Conservation (phyloP, 2,113 vertebrate species). For the Gopherus evgoodei region DNA sequence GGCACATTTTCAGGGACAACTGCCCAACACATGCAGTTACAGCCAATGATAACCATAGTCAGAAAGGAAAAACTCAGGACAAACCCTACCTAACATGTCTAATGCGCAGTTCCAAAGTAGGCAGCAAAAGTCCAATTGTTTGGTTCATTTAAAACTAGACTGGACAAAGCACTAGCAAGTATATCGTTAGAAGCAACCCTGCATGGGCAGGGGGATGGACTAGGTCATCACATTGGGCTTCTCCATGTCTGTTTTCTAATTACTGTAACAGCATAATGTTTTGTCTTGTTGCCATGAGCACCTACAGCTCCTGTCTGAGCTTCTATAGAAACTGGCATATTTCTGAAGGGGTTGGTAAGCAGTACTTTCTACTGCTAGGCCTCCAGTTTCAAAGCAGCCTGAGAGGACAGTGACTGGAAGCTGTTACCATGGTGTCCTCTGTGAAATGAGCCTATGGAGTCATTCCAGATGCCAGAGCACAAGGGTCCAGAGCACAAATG, state of each 20-base stretch:
- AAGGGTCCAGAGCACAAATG: background rate
- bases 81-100: background rate
- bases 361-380: background rate
- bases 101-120: background rate
- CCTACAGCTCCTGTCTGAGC: background rate
- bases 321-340: background rate
- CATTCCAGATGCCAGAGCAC: background rate
- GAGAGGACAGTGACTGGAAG: background rate
- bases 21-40: constrained; percentile 52
- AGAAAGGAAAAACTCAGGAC: constrained; percentile 19
- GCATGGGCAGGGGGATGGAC: background rate
- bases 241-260: background rate
- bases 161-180: background rate
- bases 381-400: constrained; percentile 1
- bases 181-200: no score
- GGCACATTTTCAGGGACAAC: constrained; percentile 59
- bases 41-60: constrained; percentile 29
- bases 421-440: background rate
- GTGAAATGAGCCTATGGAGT: background rate
- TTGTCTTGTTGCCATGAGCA: background rate
- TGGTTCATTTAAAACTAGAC: background rate
- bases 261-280: background rate
- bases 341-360: background rate
- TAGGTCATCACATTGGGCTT: background rate
- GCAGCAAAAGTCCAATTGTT: background rate